Evolutionary conservation across 1,140 invertebrate genomes (phyloP).

Genomic region (Aporrectodea caliginosa): DNA sequence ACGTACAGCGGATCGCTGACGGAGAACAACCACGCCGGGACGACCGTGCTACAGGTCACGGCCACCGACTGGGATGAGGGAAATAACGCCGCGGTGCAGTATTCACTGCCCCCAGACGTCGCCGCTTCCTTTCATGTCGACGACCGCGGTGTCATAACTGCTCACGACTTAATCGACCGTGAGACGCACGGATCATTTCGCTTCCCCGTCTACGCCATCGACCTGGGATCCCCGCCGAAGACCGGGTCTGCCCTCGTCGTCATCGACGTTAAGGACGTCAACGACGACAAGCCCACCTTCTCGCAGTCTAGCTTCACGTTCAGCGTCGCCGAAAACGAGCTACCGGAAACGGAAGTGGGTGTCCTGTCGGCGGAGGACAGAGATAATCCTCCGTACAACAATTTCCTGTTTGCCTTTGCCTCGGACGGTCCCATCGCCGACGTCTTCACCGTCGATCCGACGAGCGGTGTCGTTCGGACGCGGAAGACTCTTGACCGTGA

Average conservation of each 20-base stretch:
- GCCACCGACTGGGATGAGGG: conserved; percentile 87
- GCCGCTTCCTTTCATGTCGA: conserved; percentile 13
- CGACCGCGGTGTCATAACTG: conserved; percentile 7
- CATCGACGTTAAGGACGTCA: conserved; percentile 29
- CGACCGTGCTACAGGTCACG: conserved; percentile 78
- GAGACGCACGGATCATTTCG: conserved; percentile 73
- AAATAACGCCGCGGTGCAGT: conserved; percentile 1
- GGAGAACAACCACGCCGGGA: conserved; percentile 59
- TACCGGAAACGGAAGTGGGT: neutral
- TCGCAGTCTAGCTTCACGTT: conserved; percentile 18
- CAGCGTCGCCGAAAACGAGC: conserved; percentile 26
- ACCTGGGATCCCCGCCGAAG: conserved; percentile 81
- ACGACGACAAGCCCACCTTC: conserved; percentile 30
- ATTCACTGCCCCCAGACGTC: conserved; percentile 6
- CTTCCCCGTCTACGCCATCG: conserved; percentile 78
- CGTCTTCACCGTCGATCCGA: conserved; percentile 6
- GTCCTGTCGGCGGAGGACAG: conserved; percentile 15
- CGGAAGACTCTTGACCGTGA: conserved; percentile 8
- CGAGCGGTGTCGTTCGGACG: neutral
- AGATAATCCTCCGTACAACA: conserved; percentile 25
- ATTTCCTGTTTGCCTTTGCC: conserved; percentile 16
- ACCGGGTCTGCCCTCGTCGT: conserved; percentile 60
- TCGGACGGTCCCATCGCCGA: neutral
- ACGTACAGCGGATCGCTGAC: conserved; percentile 42
- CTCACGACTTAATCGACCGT: conserved; percentile 66